phyloP scores from a whole-genome alignment of 2,888 invertebrate species.

The Agrochola lota region DNA sequence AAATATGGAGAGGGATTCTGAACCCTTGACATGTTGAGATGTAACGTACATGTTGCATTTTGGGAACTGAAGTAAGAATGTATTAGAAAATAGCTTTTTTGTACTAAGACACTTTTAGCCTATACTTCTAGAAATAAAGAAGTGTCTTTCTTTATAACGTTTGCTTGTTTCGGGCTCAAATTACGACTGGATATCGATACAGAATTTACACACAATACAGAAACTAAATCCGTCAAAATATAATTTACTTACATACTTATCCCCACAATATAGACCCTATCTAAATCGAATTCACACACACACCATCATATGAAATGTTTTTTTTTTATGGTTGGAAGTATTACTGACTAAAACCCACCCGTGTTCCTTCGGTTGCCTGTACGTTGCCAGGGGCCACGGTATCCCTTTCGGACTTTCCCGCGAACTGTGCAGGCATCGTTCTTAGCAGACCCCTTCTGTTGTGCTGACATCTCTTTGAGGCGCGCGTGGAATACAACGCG shows the following conservation, averaged over 20 bases:
- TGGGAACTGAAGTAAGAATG: background rate
- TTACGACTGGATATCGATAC: background rate
- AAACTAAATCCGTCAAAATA: background rate
- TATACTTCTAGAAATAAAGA: background rate
- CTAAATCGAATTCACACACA: too few species aligned
- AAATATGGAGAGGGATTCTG: constrained; percentile 52
- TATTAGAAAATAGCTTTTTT: background rate
- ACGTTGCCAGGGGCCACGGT: too few species aligned
- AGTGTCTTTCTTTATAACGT: background rate
- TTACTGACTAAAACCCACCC: too few species aligned
- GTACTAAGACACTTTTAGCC: background rate
- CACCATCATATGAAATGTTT: background rate
- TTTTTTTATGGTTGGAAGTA: too few species aligned
- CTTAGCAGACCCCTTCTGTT: too few species aligned
- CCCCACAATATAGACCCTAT: accelerated
- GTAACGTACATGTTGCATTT: constrained; percentile 11
- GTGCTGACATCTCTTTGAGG: too few species aligned
- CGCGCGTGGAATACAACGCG: too few species aligned
- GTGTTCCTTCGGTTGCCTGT: too few species aligned
- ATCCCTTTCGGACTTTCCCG: too few species aligned
- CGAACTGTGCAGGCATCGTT: too few species aligned
- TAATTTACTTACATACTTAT: background rate
- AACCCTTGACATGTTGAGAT: constrained; percentile 27
- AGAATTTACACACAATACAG: background rate
- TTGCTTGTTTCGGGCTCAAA: background rate